Percentiles rank a stretch among this genome's conserved stretches.
Conservation (phyloP, 2,113 vertebrate species). For the Chloebia gouldiae region DNA sequence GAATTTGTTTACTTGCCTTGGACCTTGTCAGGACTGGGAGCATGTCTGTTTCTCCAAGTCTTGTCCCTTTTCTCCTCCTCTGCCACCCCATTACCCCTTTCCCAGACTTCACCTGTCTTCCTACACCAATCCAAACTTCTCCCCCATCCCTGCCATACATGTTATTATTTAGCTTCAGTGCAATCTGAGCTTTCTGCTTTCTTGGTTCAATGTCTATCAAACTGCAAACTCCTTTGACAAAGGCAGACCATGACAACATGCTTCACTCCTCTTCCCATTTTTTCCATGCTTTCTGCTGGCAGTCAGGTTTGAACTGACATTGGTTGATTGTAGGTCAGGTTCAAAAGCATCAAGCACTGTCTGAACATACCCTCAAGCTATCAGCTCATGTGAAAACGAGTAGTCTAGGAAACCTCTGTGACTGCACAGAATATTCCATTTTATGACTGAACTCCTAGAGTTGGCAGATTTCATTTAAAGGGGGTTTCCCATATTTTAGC, state of each 20-base stretch:
- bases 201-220: slow-evolving; percentile 10
- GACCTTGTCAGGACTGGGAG: background rate
- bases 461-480: background rate
- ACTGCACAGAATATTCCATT: background rate
- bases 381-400: slow-evolving; percentile 12
- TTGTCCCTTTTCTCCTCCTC: background rate
- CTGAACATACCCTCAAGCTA: slow-evolving; percentile 31
- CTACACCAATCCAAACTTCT: background rate
- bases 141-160: accelerated
- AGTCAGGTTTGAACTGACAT: slow-evolving; percentile 15
- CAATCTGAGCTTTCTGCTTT: slow-evolving; percentile 11
- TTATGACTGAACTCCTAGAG: background rate
- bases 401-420: slow-evolving; percentile 35
- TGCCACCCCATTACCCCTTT: background rate
- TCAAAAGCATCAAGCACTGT: slow-evolving; percentile 31
- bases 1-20: background rate
- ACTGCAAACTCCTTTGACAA: slow-evolving; percentile 1
- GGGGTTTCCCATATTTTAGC: background rate
- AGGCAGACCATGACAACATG: background rate
- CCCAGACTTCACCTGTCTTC: background rate
- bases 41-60: background rate
- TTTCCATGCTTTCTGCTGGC: background rate
- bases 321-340: slow-evolving; percentile 39
- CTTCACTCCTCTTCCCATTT: background rate
- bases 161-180: background rate